Conservation (phyloP, 2,888 invertebrate genomes). For the Chirona hameri region DNA sequence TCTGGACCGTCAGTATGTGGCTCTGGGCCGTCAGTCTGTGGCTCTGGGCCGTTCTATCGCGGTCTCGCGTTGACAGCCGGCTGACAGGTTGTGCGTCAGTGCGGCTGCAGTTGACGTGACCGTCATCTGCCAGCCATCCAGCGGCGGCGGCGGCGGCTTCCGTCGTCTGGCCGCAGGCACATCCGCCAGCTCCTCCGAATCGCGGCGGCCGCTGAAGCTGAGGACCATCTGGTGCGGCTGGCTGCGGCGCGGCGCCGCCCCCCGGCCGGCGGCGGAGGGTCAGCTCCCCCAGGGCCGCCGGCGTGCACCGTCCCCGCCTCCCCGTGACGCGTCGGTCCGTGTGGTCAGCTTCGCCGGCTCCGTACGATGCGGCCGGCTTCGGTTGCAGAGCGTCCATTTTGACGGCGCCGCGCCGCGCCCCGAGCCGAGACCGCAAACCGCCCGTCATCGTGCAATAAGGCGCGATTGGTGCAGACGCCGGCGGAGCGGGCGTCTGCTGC, state of each 20-base stretch:
- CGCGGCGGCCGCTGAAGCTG: not conserved
- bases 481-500: too few relatives aligned
- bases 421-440: not conserved
- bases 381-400: conserved; percentile 14
- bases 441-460: conserved; percentile 24
- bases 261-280: not conserved
- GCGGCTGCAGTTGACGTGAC: too few relatives aligned
- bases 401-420: not conserved
- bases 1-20: too few relatives aligned
- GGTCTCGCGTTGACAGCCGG: too few relatives aligned
- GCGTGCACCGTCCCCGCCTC: too few relatives aligned
- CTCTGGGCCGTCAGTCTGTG: too few relatives aligned
- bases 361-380: not conserved
- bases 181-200: not conserved
- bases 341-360: not conserved
- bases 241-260: not conserved
- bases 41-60: too few relatives aligned
- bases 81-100: too few relatives aligned
- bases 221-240: not conserved
- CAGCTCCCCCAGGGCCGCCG: not conserved
- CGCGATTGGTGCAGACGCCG: conserved; percentile 5
- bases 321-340: not conserved
- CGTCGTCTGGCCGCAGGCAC: not conserved
- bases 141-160: too few relatives aligned
- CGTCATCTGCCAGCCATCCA: too few relatives aligned